Evolutionary conservation across 1,140 invertebrate genomes (phyloP), one percentile per base, ranked within the genome.

Genomic region (Maniola jurtina): DNA sequence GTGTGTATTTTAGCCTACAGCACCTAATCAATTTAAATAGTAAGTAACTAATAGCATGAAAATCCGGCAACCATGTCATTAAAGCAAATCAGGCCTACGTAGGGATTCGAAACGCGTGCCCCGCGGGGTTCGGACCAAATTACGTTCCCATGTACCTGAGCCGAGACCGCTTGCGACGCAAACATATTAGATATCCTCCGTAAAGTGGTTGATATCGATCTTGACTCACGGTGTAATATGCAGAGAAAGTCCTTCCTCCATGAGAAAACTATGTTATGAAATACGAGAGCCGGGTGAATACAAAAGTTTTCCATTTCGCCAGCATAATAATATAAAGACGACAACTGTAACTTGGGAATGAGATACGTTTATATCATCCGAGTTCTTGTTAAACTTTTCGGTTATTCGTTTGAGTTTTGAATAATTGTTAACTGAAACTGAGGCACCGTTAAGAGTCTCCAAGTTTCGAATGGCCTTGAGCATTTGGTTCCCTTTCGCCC

Each of bases 51-150:
- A 61, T 67, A 72, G 62, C 61, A 79, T 71, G 80, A 81, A 84
- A 79, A 61, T 62, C 66, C 60, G 66, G 69, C 68, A 75, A 75
- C 73, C 78, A 72, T 68, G 74, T 82, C 81, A 81, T 86, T 84
- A 81, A 69, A 77, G 75, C 70, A 74, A 80, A 76, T 72, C 71
- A 66, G 66, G 69, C 38, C 62, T 56, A 69, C 70, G 72, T 79
- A 68, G 75, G 77, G 78, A 76, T 76, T 72, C 73, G 64, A 72
- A 74, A 83, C 77, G 75, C 66, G 75, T 77, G 77, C 73, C 74
- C 77, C 66, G 70, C 68, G 73, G 80, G 80, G 70, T 61, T 64
- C 34, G 38, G 64, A 60, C 66, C 74, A 78, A 82, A 85, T 85
- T 85, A 84, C 76, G 61, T 63, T 72, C 60, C 52, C 34, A 52